phyloP scores from a whole-genome alignment of 2,888 invertebrate species.

The Piscicola geometra region DNA sequence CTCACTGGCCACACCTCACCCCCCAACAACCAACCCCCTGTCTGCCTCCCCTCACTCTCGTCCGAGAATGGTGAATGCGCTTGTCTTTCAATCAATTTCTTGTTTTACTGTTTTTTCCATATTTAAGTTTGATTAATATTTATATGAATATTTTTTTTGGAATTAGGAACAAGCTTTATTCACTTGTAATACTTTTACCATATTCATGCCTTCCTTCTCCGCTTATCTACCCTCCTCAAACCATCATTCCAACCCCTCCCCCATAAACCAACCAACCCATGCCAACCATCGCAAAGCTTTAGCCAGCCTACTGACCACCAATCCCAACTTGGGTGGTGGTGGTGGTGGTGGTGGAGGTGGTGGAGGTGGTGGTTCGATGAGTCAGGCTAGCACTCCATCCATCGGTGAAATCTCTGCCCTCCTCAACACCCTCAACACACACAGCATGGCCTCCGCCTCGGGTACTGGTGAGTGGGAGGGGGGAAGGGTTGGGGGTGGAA shows the following conservation, averaged over 20 bases:
- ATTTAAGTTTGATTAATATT: neutral
- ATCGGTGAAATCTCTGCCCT: conserved; percentile 32
- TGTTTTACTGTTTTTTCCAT: neutral
- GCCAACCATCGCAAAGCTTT: conserved; percentile 28
- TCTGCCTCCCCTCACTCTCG: neutral
- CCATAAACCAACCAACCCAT: neutral
- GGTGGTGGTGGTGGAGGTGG: conserved; percentile 32
- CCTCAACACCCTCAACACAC: conserved; percentile 27
- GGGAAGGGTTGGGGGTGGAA: neutral
- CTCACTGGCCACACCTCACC: conserved; percentile 27
- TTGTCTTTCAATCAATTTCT: too few species aligned
- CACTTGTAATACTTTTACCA: too few species aligned
- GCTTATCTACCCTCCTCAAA: too few species aligned
- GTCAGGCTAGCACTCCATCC: conserved; percentile 36
- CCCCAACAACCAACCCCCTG: conserved; percentile 30
- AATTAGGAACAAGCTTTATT: too few species aligned
- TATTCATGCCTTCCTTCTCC: too few species aligned
- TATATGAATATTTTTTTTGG: too few species aligned
- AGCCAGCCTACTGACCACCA: conserved; percentile 36
- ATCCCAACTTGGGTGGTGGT: conserved; percentile 34
- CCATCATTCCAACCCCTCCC: too few species aligned
- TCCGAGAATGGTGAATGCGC: conserved; percentile 23
- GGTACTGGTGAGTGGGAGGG: neutral
- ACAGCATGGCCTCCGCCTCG: conserved; percentile 9
- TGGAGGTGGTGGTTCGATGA: conserved; percentile 36